Base-by-base conservation (phyloP, 2,888 invertebrate genomes). In the Drosophila percnosoma region DNA sequence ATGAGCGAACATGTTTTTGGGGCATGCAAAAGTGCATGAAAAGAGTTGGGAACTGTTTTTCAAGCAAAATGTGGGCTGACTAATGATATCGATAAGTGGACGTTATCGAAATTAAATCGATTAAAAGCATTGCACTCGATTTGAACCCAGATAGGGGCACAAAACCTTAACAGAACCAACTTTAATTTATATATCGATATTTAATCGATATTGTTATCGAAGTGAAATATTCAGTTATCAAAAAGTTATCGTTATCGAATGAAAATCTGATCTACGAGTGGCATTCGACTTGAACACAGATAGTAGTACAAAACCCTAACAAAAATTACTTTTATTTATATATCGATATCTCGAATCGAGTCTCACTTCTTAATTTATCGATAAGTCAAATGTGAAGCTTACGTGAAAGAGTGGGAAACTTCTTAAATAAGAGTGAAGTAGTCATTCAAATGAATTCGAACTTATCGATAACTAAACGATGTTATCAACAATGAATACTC, bases 261-360 rank as follows among this genome's bases (percentile, higher is more conserved):
- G 7, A 15, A 18, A 21, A n/a, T 13, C 21, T 3, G 3, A 21
- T 21, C 13, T 13, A 13, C 42, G 21, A 7, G 6, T 3, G 6
- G n/a, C n/a, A 10, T 40, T 40, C 10, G 0, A 0, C n/a, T n/a
- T n/a, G n/a, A n/a, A 10, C n/a, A 10, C 4, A n/a, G 0, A 0
- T 45, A 21, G 13, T 13, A 4, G 7, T 2, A 7, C 42, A 21
- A 6, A 21, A 1, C 6, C 6, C 7, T 42, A 6, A 1, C 40
- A 40, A n/a, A 40, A 10, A 40, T 10, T n/a, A 38, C 0, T 38
- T n/a, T 4, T 4, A n/a, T 3, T 40, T 40, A 7, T 21, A n/a
- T 6, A 27, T 51, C 63, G 49, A 40, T 18, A 62, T 38, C 21
- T 49, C 31, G 64, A 36, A 42, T 7, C 13, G 13, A 21, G 21